Evolutionary conservation across 2,113 vertebrate species (phyloP).

Genomic region (Ictalurus punctatus): DNA sequence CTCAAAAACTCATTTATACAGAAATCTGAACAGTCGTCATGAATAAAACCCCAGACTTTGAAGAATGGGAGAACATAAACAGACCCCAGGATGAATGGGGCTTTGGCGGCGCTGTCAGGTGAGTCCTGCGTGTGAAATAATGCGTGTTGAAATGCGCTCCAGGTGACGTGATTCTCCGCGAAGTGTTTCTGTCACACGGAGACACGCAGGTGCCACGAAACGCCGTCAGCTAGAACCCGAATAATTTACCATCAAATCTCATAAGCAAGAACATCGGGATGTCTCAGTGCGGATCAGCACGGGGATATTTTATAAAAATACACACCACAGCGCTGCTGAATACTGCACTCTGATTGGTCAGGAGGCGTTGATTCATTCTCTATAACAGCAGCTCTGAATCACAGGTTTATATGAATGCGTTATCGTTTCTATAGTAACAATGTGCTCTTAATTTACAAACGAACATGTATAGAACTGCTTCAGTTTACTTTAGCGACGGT

Average conservation of each 20-base stretch:
- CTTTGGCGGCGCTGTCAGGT: background rate
- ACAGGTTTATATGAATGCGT: too few species aligned
- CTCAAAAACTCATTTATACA: background rate
- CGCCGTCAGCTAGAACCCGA: background rate
- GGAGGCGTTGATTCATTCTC: too few species aligned
- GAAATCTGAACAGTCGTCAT: background rate
- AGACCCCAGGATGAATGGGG: background rate
- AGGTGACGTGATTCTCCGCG: background rate
- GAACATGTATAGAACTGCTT: background rate
- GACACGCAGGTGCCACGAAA: background rate
- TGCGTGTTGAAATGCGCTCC: background rate
- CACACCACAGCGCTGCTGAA: background rate
- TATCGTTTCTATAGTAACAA: too few species aligned
- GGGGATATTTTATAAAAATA: background rate
- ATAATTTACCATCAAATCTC: background rate
- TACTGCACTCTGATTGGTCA: background rate
- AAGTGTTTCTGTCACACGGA: background rate
- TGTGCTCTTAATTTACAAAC: background rate
- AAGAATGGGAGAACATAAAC: background rate
- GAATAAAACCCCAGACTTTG: slow-evolving; percentile 15
- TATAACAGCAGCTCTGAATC: too few species aligned
- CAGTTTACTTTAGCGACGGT: too few species aligned
- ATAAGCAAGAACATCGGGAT: background rate
- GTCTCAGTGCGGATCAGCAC: background rate
- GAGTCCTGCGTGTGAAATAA: background rate